Evolutionary conservation across 2,113 vertebrate genomes (phyloP).

Genomic region (Catharus minimus): DNA sequence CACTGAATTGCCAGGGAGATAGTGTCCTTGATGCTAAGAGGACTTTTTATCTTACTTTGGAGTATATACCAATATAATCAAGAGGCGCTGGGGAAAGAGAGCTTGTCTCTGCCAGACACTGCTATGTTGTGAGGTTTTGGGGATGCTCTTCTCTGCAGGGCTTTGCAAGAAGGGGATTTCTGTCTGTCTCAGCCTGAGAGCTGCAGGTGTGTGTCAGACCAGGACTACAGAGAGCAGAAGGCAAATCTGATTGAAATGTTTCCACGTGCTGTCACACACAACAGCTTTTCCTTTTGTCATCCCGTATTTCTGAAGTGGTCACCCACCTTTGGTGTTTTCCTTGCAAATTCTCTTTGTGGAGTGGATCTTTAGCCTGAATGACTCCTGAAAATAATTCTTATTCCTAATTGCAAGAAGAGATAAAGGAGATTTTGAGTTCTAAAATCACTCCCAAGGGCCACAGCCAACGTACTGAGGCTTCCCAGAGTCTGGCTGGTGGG

Average conservation of each 20-base stretch:
- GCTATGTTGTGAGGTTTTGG: background rate
- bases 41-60: slow-evolving; percentile 33
- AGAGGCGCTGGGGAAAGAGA: background rate
- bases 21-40: slow-evolving; percentile 25
- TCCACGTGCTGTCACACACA: rapidly evolving
- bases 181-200: background rate
- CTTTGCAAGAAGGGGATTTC: background rate
- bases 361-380: background rate
- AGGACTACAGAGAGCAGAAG: background rate
- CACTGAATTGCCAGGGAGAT: slow-evolving; percentile 2
- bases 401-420: background rate
- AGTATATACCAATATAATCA: background rate
- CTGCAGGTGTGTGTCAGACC: background rate
- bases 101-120: background rate
- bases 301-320: background rate
- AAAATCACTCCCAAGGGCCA: background rate
- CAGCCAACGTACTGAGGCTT: background rate
- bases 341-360: background rate
- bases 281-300: background rate
- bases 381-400: background rate
- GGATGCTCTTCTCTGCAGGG: background rate
- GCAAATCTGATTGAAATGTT: background rate
- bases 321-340: background rate
- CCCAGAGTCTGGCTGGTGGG: background rate
- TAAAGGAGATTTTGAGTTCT: background rate